Evolutionary conservation across 2,113 vertebrate genomes (phyloP).

Genomic region (Motacilla tschutschensis): DNA sequence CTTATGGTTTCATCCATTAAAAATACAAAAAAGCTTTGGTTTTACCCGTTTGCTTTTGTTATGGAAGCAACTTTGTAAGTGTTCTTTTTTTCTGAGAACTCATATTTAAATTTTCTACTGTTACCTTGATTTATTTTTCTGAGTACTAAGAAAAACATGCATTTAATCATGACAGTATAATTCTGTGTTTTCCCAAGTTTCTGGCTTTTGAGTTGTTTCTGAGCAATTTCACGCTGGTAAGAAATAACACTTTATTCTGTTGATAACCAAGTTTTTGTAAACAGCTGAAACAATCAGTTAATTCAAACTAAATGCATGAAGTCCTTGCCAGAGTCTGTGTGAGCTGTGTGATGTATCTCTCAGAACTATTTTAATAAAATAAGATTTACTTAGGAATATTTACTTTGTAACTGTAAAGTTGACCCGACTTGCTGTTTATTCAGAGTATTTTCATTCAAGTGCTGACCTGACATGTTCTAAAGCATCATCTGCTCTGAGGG

Average conservation of each 20-base stretch:
- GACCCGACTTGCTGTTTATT: background rate
- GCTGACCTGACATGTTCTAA: conserved; percentile 2
- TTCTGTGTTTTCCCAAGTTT: background rate
- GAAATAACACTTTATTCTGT: background rate
- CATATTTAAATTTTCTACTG: background rate
- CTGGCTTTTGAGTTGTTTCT: background rate
- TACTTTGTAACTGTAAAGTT: background rate
- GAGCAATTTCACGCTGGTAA: background rate
- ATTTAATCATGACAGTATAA: background rate
- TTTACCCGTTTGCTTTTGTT: background rate
- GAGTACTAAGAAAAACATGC: background rate
- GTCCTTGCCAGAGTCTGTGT: background rate
- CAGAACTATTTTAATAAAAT: background rate
- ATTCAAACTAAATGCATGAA: background rate
- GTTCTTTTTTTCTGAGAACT: background rate
- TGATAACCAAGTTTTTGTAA: background rate
- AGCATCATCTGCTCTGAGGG: background rate
- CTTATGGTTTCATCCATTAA: background rate
- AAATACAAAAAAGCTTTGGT: background rate
- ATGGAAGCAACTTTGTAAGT: background rate
- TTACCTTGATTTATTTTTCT: background rate
- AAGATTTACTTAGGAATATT: background rate
- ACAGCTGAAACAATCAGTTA: background rate
- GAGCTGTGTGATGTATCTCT: background rate
- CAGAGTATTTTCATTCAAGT: background rate